These are phyloP conservation scores for Ptilodon capucinus DNA, from an alignment of 2,888 invertebrate genomes.

Conservation along the genomic window DNA sequence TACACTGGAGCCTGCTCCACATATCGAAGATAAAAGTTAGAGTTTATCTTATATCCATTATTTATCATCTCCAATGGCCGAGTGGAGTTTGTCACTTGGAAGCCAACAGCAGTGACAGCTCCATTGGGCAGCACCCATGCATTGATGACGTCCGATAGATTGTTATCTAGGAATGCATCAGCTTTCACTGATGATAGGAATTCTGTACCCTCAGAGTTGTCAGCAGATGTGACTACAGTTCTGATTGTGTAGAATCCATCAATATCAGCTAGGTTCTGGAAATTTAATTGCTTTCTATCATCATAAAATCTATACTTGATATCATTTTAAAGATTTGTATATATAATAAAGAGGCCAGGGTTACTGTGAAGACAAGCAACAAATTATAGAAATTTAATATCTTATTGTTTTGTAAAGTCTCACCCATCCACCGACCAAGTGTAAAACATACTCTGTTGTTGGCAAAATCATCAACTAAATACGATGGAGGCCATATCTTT, in stretches of 20 bases:
- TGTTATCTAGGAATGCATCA: constrained; percentile 88
- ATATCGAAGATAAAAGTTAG: constrained; percentile 90
- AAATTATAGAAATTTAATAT: no score
- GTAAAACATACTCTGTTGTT: no score
- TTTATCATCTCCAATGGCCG: constrained; percentile 29
- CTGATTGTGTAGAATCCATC: constrained; percentile 90
- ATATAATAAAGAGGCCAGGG: no score
- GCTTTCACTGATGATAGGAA: constrained; percentile 92
- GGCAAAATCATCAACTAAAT: no score
- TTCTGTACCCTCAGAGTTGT: constrained; percentile 83
- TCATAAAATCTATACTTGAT: no score
- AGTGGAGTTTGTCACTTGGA: constrained; percentile 67
- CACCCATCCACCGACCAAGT: no score
- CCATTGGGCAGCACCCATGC: constrained; percentile 91
- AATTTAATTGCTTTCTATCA: constrained; percentile 28
- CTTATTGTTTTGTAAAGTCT: no score
- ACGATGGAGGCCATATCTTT: no score
- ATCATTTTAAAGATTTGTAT: no score
- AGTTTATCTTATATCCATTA: constrained; percentile 82
- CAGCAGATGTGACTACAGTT: constrained; percentile 85
- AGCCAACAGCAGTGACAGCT: constrained; percentile 88
- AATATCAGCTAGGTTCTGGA: constrained; percentile 84
- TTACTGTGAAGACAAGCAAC: no score
- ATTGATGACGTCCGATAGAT: constrained; percentile 89
- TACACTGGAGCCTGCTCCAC: constrained; percentile 91